Conservation (phyloP, 2,113 vertebrate species). For the Beaufortia kweichowensis region DNA sequence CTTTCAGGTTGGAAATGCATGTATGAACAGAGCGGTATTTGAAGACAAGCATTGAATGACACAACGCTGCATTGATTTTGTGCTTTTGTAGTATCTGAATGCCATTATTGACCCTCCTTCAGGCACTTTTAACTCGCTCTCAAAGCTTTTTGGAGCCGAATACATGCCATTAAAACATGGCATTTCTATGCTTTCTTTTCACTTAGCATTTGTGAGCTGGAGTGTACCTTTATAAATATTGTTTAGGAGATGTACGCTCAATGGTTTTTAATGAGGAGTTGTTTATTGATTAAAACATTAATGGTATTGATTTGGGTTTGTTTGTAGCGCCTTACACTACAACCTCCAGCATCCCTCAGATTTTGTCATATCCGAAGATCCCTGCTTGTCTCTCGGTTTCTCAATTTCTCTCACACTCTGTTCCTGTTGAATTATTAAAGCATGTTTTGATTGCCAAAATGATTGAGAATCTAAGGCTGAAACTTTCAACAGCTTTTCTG, state of each 20-base stretch:
- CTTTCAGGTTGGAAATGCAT: not conserved
- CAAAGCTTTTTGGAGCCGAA: not conserved
- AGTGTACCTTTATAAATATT: not conserved
- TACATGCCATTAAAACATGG: no score
- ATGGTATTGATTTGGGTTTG: slow-evolving; percentile 22
- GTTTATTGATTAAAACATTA: slow-evolving; percentile 34
- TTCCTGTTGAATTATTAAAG: slow-evolving; percentile 56
- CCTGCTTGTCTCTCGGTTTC: slow-evolving; percentile 18
- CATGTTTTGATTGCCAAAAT: slow-evolving; percentile 56
- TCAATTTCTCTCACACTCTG: slow-evolving; percentile 18
- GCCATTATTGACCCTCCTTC: not conserved
- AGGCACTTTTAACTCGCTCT: not conserved
- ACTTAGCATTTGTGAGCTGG: no score
- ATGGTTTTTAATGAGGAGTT: slow-evolving; percentile 1
- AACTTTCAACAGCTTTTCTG: slow-evolving; percentile 36
- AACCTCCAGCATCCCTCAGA: not conserved
- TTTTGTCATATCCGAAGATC: slow-evolving; percentile 4
- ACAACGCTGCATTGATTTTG: not conserved
- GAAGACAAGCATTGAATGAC: not conserved
- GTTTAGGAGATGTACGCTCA: not conserved
- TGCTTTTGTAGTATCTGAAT: slow-evolving; percentile 27
- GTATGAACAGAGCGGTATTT: not conserved
- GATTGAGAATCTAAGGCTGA: slow-evolving; percentile 45
- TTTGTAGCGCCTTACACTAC: not conserved
- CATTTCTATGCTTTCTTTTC: no score